Base-by-base conservation (phyloP, 2,113 vertebrate species). In the Chlorodrepanis virens region DNA sequence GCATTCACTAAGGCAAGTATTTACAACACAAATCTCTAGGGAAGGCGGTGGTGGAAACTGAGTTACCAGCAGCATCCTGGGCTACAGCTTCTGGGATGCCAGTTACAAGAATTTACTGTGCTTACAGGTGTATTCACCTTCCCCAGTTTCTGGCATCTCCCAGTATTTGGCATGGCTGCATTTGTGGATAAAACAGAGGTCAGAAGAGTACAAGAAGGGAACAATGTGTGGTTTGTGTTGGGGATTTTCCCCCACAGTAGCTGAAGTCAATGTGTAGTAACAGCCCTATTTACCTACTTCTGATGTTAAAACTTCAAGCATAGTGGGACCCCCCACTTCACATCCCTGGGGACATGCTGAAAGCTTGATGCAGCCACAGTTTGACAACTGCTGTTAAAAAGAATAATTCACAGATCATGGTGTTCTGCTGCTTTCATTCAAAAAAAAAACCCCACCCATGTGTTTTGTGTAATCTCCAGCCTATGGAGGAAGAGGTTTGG, bases 341-440 rank as follows among this genome's bases (percentile, higher is more conserved):
- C 8, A 2, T 71, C 64, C 63, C 22, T 16, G 56, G 92, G 71
- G 93, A 47, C 7, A 59, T 97, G 82, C 90, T 94, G 92, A 97
- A 96, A 90, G 82, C 63, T 50, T 79, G 59, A 64, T 65, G 69
- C 5, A 14, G 52, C 90, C 82, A 92, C 71, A 42, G 84, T 85
- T 94, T 80, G 65, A 52, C 91, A 96, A 57, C 88, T 83, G 87
- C 83, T 84, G 61, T 90, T 80, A 75, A 22, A 96, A 84, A 49
- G 45, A 96, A 13, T 80, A 88, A 59, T 52, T 78, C 22, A 69
- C 16, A 81, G 40, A 56, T 54, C 23, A 22, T 27, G 57, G 11
- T 44, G 22, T 75, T 91, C 57, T 84, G 74, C 81, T 78, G 49
- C 81, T 95, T 90, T 86, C 17, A 29, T 57, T 76, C 0, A 5